These are phyloP conservation scores for Eristalis intricaria DNA, from an alignment of 2,888 invertebrate genomes.

Conservation along the genomic window DNA sequence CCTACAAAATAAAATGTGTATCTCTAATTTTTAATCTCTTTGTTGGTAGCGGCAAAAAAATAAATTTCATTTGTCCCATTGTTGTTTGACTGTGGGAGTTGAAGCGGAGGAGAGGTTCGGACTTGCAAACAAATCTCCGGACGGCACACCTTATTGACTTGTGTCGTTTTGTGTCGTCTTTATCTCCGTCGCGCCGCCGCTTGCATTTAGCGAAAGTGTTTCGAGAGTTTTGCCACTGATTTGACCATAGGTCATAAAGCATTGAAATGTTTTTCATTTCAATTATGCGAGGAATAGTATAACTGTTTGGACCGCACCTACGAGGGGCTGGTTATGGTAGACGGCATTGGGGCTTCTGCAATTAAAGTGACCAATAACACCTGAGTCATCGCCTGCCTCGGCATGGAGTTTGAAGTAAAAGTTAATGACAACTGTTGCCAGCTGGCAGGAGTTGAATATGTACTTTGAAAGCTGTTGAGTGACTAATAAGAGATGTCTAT, in stretches of 20 bases:
- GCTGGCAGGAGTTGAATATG: conserved; percentile 41
- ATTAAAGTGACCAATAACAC: conserved; percentile 17
- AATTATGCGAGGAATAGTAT: conserved; percentile 28
- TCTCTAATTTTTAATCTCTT: conserved; percentile 56
- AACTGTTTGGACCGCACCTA: conserved; percentile 7
- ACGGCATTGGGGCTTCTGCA: conserved; percentile 10
- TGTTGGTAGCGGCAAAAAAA: conserved; percentile 33
- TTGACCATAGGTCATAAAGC: conserved; percentile 51
- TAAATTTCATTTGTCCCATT: conserved; percentile 40
- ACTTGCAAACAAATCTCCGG: conserved; percentile 35
- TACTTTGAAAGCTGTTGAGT: conserved; percentile 55
- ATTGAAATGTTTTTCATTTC: conserved; percentile 37
- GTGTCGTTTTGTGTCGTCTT: conserved; percentile 40
- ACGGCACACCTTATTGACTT: conserved; percentile 53
- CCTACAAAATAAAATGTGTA: conserved; percentile 32
- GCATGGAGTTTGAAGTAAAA: conserved; percentile 37
- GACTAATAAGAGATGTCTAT: conserved; percentile 43
- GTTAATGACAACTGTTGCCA: conserved; percentile 39
- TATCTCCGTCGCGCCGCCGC: not conserved
- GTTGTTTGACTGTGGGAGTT: not conserved
- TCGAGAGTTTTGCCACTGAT: conserved; percentile 50
- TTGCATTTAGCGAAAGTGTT: conserved; percentile 56
- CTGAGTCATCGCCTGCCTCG: conserved; percentile 43
- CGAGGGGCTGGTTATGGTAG: conserved; percentile 8
- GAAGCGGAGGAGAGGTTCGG: not conserved